Percentiles rank a stretch among this genome's conserved stretches.
These are phyloP conservation scores for Palaemon carinicauda DNA, from an alignment of 1,140 invertebrate genomes.

Conservation along the genomic window DNA sequence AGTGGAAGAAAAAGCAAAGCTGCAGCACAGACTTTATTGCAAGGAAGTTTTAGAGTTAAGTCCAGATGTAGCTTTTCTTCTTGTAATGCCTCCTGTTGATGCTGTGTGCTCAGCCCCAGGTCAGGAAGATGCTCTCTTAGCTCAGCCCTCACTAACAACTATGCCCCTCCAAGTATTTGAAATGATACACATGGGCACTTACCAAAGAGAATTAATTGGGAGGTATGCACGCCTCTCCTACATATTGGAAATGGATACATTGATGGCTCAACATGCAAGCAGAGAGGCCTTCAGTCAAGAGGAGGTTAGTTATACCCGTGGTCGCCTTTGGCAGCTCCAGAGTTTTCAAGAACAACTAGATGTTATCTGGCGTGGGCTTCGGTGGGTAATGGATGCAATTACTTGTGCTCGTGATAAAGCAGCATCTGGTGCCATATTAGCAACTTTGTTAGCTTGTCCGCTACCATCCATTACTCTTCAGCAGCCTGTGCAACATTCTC, in stretches of 20 bases:
- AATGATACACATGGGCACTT: constrained; percentile 91
- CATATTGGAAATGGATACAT: constrained; percentile 89
- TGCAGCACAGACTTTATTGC: constrained; percentile 75
- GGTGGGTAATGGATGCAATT: constrained; percentile 95
- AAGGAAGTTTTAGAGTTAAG: constrained; percentile 91
- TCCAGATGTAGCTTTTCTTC: constrained; percentile 85
- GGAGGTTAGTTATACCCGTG: constrained; percentile 85
- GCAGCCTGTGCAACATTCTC: constrained; percentile 18
- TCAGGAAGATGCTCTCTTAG: constrained; percentile 66
- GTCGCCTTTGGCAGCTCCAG: constrained; percentile 81
- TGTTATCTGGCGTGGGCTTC: constrained; percentile 86
- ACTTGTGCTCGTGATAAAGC: constrained; percentile 86
- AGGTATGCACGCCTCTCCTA: constrained; percentile 90
- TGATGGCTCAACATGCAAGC: constrained; percentile 89
- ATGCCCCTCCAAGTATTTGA: constrained; percentile 72
- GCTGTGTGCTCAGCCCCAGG: constrained; percentile 85
- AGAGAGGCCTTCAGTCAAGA: constrained; percentile 91
- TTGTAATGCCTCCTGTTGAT: constrained; percentile 88
- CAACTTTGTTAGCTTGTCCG: constrained; percentile 57
- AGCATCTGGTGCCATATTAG: constrained; percentile 44
- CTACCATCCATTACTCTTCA: constrained; percentile 42
- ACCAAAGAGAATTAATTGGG: constrained; percentile 85
- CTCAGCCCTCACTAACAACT: constrained; percentile 44
- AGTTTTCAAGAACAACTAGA: constrained; percentile 84
- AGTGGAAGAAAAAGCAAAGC: constrained; percentile 45